Evolutionary conservation across 2,888 invertebrate species (phyloP).

Genomic region (Lasioglossum lativentre): DNA sequence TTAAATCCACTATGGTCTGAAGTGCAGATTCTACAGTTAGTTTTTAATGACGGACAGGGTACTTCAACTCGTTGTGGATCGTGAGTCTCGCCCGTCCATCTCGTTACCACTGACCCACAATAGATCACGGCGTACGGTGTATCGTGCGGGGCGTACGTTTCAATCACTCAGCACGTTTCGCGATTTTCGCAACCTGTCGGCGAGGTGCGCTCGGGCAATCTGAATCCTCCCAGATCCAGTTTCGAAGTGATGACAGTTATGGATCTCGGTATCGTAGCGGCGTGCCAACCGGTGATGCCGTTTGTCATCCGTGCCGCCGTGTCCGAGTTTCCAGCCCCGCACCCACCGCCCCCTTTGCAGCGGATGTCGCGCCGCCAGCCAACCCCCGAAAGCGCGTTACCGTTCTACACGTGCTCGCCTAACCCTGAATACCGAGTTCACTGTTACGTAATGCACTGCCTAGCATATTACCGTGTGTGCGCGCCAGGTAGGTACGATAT

Average conservation of each 20-base stretch:
- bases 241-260: slow-evolving; percentile 82
- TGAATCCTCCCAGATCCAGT: slow-evolving; percentile 77
- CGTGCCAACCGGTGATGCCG: slow-evolving; percentile 78
- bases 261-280: slow-evolving; percentile 79
- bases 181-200: slow-evolving; percentile 71
- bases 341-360: slow-evolving; percentile 15
- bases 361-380: slow-evolving; percentile 54
- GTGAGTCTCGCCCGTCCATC: slow-evolving; percentile 35
- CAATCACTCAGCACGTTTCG: slow-evolving; percentile 67
- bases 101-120: slow-evolving; percentile 44
- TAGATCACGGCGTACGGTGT: slow-evolving; percentile 51
- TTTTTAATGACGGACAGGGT: not conserved
- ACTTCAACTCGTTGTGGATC: not conserved
- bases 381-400: slow-evolving; percentile 60
- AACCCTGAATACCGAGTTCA: slow-evolving; percentile 73
- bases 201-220: slow-evolving; percentile 68
- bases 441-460: slow-evolving; percentile 79
- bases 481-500: slow-evolving; percentile 68
- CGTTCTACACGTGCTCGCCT: slow-evolving; percentile 73
- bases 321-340: slow-evolving; percentile 31
- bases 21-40: not conserved
- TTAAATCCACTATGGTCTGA: not conserved
- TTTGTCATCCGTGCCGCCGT: slow-evolving; percentile 76
- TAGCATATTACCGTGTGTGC: slow-evolving; percentile 72
- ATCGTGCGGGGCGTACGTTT: slow-evolving; percentile 55